Evolutionary conservation across 2,888 invertebrate species (phyloP).

Genomic region (Argynnis bischoffii): DNA sequence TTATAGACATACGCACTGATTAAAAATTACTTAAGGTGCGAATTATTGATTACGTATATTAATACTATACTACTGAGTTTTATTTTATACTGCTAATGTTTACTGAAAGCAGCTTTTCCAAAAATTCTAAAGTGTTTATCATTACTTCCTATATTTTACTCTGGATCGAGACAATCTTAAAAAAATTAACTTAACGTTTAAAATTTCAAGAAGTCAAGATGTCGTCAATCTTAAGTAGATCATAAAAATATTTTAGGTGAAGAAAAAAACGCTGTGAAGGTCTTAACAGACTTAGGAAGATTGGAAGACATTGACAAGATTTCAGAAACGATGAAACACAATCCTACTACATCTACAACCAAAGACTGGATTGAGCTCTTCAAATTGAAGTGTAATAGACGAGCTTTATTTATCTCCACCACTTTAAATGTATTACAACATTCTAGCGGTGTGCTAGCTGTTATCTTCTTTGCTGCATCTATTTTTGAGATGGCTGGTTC

Average conservation of each 20-base stretch:
- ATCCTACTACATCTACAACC: constrained; percentile 33
- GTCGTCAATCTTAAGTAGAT: no score
- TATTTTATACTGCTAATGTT: no score
- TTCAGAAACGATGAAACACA: constrained; percentile 38
- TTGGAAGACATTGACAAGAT: constrained; percentile 47
- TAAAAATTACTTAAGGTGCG: no score
- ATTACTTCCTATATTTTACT: no score
- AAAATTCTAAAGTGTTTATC: no score
- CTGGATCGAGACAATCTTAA: no score
- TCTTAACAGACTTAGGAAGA: constrained; percentile 50
- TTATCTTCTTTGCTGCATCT: constrained; percentile 50
- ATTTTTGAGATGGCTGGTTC: constrained; percentile 57
- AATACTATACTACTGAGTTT: no score
- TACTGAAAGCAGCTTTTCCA: no score
- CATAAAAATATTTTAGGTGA: constrained; percentile 45
- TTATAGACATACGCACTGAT: no score
- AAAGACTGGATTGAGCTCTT: constrained; percentile 51
- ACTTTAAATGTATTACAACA: constrained; percentile 50
- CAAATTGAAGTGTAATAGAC: constrained; percentile 50
- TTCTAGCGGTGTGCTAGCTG: constrained; percentile 52
- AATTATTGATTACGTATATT: no score
- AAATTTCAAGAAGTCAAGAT: no score
- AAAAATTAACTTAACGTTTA: no score
- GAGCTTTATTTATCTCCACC: constrained; percentile 51
- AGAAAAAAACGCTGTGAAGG: constrained; percentile 44